Base-by-base conservation (phyloP, 2,797 vertebrate genomes). In the Rousettus madagascariensis region DNA sequence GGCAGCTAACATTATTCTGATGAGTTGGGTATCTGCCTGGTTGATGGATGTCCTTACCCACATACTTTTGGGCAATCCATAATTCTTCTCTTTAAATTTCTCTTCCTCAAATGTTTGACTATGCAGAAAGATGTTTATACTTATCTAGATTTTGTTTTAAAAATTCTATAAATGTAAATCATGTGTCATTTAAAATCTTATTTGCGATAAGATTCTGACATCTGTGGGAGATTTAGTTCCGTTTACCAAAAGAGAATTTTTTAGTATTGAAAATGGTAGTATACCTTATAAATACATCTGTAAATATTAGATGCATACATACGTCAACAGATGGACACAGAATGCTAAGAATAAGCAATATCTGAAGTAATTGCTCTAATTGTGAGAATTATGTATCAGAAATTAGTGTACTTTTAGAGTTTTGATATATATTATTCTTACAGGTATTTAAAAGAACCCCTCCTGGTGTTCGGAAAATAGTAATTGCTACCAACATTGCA, bases 401-500 rank as follows among this genome's bases (percentile, higher is more conserved):
- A 86, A 86, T 66, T 83, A 79, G 2, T 86, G 33, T 71, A 59
- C 15, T 57, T 38, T 77, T 61, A 24, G 8, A 5, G 36, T 91
- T 92, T 92, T 94, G 55, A 91, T 95, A 8, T 72, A 92, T 98
- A 49, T 46, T 97, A 92, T 97, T 84, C 90, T 97, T 97, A 71
- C 98, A 99, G 99, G 99, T 99, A 86, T 99, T 99, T 98, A 99
- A 99, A 98, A 99, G 97, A 97, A 99, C 99, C 41, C 99, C 99
- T 20, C 98, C 99, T 82, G 99, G 99, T 97, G 99, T 99, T 87
- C 98, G 99, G 97, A 99, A 99, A 98, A 99, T 99, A 82, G 99
- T 99, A 96, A 99, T 99, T 97, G 99, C 99, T 86, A 99, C 99
- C 95, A 99, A 99, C 98, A 99, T 99, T 93, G 99, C 99, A 49